phyloP scores from a whole-genome alignment of 2,888 invertebrate genomes.

The Sarcophaga variegata region DNA sequence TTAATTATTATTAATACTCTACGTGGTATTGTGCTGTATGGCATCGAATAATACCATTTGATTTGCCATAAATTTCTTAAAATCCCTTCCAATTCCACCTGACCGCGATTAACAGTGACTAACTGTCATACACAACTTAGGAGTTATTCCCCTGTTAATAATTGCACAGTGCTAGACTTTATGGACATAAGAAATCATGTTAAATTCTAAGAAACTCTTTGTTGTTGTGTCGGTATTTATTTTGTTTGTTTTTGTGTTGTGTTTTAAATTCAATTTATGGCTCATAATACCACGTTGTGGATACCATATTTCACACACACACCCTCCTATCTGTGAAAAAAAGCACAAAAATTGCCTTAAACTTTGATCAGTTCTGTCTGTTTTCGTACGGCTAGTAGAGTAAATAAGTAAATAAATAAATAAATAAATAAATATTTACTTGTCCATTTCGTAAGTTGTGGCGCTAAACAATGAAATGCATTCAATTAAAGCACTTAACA shows the following conservation, averaged over 20 bases:
- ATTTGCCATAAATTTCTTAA: background rate
- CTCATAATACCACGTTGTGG: too few relatives aligned
- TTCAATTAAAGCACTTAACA: slow-evolving; percentile 25
- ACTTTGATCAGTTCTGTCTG: background rate
- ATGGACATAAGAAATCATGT: background rate
- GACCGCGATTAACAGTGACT: background rate
- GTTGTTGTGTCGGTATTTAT: background rate
- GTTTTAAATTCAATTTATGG: too few relatives aligned
- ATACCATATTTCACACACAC: too few relatives aligned
- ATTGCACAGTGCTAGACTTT: background rate
- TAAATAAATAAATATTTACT: background rate
- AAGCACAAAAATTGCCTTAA: too few relatives aligned
- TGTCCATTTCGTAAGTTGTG: background rate
- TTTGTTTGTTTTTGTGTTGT: background rate
- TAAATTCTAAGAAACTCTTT: background rate
- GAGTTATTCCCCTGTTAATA: background rate
- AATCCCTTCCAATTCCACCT: background rate
- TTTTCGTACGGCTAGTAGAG: too few relatives aligned
- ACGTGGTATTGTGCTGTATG: too few relatives aligned
- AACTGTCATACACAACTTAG: background rate
- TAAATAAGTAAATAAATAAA: too few relatives aligned
- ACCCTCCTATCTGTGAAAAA: too few relatives aligned
- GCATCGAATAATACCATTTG: too few relatives aligned
- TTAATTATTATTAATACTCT: too few relatives aligned
- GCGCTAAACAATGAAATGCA: slow-evolving; percentile 30